These are phyloP conservation scores for Cryptophagus acutangulus DNA, from an alignment of 2,888 invertebrate genomes.

Conservation along the genomic window DNA sequence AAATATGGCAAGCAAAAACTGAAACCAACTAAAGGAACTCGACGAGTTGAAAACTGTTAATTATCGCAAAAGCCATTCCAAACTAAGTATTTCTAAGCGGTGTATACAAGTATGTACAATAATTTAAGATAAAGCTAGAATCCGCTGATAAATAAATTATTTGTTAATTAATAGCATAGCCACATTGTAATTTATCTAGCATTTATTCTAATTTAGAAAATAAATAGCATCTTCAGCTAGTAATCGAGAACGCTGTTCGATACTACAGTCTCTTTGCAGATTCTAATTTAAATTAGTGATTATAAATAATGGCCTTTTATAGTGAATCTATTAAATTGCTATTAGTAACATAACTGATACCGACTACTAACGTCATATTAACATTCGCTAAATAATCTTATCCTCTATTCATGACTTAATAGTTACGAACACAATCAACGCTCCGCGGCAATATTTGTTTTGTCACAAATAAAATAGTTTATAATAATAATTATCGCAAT, in stretches of 20 bases:
- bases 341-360: no score
- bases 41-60: constrained; percentile 1
- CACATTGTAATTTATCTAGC: not conserved
- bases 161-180: constrained; percentile 1
- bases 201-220: constrained; percentile 1
- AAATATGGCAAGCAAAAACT: no score
- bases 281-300: constrained; percentile 1
- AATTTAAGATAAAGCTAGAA: constrained; percentile 1
- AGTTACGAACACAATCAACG: no score
- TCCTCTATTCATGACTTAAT: no score
- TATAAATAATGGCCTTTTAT: not conserved
- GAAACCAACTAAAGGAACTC: no score
- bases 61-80: not conserved
- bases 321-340: not conserved
- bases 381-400: no score
- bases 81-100: constrained; percentile 1
- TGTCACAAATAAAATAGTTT: no score
- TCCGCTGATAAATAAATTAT: constrained; percentile 1
- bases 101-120: no score
- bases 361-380: no score
- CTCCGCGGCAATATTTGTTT: no score
- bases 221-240: constrained; percentile 1
- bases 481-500: no score
- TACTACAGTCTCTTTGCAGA: not conserved
- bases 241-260: constrained; percentile 2